Evolutionary conservation across 2,113 vertebrate genomes (phyloP).

Genomic region (Scopus umbretta): DNA sequence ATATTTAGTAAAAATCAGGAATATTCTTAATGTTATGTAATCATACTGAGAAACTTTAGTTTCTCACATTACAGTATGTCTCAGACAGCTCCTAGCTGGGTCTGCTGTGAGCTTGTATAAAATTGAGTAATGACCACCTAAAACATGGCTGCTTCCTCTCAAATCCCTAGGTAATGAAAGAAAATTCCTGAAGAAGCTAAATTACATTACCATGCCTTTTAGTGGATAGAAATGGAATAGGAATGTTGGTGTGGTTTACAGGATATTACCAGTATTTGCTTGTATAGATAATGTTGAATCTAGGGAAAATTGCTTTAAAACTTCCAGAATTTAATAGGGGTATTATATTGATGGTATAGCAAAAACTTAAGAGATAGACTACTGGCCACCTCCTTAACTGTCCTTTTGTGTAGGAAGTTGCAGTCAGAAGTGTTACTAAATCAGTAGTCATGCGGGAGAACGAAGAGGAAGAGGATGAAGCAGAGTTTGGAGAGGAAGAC

Average conservation of each 20-base stretch:
- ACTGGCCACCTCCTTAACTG: neutral
- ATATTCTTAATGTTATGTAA: neutral
- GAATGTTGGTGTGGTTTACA: neutral
- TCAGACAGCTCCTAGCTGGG: neutral
- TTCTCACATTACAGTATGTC: neutral
- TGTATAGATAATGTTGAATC: neutral
- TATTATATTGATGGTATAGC: neutral
- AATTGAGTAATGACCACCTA: neutral
- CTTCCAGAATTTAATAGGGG: neutral
- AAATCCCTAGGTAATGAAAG: neutral
- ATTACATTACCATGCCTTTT: neutral
- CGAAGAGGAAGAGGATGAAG: conserved; percentile 78
- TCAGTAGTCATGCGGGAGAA: conserved; percentile 68
- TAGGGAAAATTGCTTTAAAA: neutral
- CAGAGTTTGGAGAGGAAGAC: conserved; percentile 88
- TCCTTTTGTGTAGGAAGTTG: conserved; percentile 81
- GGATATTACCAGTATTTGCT: neutral
- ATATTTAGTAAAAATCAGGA: neutral
- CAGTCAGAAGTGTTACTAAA: conserved; percentile 80
- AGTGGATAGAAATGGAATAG: neutral
- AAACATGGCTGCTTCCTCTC: neutral
- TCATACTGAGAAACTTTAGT: neutral
- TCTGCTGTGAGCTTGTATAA: neutral
- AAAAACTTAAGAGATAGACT: neutral
- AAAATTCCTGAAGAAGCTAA: neutral